Evolutionary conservation across 2,888 invertebrate species (phyloP).

Genomic region (Beris morrisii): DNA sequence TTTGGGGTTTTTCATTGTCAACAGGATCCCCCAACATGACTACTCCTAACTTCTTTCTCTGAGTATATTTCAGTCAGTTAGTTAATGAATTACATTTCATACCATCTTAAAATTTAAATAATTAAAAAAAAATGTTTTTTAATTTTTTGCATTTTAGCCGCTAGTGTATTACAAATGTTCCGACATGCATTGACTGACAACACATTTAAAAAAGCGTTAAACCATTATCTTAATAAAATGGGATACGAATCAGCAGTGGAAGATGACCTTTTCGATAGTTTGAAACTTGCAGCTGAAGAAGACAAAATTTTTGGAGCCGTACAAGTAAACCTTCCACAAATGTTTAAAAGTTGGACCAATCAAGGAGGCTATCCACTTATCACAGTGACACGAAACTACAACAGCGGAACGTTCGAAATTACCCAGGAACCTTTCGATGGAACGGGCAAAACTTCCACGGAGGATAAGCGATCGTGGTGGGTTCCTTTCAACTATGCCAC

Average conservation of each 20-base stretch:
- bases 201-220: slow-evolving; percentile 15
- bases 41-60: no score
- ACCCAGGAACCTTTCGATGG: slow-evolving; percentile 22
- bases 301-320: slow-evolving; percentile 38
- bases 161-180: slow-evolving; percentile 65
- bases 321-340: background rate
- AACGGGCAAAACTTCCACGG: background rate
- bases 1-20: no score
- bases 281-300: slow-evolving; percentile 44
- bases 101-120: no score
- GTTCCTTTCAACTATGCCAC: slow-evolving; percentile 38
- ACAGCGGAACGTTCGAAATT: slow-evolving; percentile 5
- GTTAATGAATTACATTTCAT: no score
- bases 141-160: slow-evolving; percentile 56
- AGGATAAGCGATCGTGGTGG: slow-evolving; percentile 30
- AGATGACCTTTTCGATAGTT: slow-evolving; percentile 39
- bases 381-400: slow-evolving; percentile 16
- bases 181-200: slow-evolving; percentile 55
- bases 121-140: background rate
- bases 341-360: slow-evolving; percentile 9
- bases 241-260: slow-evolving; percentile 41
- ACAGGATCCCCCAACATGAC: no score
- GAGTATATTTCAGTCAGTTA: no score
- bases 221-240: slow-evolving; percentile 17
- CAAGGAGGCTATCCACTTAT: slow-evolving; percentile 26